Evolutionary conservation across 2,797 vertebrate species (phyloP).

Genomic region (Mus spretus): DNA sequence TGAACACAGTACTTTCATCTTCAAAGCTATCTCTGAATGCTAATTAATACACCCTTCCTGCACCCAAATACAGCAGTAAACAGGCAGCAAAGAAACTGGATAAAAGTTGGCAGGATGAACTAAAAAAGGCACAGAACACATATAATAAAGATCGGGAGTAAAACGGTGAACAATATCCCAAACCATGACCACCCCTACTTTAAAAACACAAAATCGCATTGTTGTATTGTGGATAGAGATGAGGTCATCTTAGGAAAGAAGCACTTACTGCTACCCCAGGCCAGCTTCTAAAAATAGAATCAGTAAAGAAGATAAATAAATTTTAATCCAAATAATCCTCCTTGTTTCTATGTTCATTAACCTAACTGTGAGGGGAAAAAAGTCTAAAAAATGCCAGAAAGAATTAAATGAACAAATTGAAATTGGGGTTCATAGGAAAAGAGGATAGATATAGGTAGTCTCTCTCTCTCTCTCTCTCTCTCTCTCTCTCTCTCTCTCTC

Average conservation of each 20-base stretch:
- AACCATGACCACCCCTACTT: not conserved
- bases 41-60: slow-evolving; percentile 75
- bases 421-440: slow-evolving; percentile 32
- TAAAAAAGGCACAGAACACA: not conserved
- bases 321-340: slow-evolving; percentile 45
- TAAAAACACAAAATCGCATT: not conserved
- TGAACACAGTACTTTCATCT: slow-evolving; percentile 70
- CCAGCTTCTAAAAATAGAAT: slow-evolving; percentile 51
- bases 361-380: not conserved
- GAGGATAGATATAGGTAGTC: not conserved
- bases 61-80: slow-evolving; percentile 53
- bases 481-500: too few relatives aligned
- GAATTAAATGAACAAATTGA: slow-evolving; percentile 33
- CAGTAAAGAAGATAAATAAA: slow-evolving; percentile 50
- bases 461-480: too few relatives aligned
- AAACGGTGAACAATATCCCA: not conserved
- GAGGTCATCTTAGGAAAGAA: not conserved
- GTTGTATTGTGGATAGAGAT: not conserved
- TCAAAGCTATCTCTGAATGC: slow-evolving; percentile 72
- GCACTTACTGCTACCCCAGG: not conserved
- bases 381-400: not conserved
- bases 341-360: not conserved
- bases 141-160: not conserved
- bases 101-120: slow-evolving; percentile 46
- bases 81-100: slow-evolving; percentile 66